These are phyloP conservation scores for Scaptomyza montana DNA, from an alignment of 1,140 invertebrate genomes.

Conservation along the genomic window DNA sequence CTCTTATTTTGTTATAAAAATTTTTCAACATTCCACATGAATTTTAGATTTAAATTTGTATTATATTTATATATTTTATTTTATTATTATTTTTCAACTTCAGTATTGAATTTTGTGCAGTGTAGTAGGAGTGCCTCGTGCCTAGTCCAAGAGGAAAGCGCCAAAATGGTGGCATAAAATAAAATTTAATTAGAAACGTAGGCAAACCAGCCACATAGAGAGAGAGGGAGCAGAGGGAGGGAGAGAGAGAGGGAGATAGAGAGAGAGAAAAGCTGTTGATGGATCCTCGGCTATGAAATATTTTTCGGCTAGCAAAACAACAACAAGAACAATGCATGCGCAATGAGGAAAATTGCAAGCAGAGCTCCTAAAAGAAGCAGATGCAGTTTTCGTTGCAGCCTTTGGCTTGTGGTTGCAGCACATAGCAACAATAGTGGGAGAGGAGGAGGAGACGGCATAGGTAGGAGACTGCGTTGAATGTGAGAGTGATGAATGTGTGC, in stretches of 20 bases:
- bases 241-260: background rate
- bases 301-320: conserved; percentile 39
- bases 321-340: conserved; percentile 64
- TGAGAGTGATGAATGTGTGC: conserved; percentile 1
- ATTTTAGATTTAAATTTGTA: too few relatives aligned
- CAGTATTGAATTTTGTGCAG: too few relatives aligned
- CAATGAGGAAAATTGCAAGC: conserved; percentile 69
- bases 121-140: background rate
- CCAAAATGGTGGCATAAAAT: conserved; percentile 81
- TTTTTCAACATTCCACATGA: too few relatives aligned
- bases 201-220: conserved; percentile 44
- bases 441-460: background rate
- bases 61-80: too few relatives aligned
- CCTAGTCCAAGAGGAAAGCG: conserved; percentile 59
- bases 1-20: too few relatives aligned
- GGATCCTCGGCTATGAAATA: conserved; percentile 69
- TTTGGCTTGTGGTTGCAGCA: conserved; percentile 9
- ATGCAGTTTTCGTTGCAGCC: conserved; percentile 33
- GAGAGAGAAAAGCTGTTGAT: background rate
- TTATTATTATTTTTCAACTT: too few relatives aligned
- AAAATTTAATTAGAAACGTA: conserved; percentile 83
- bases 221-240: background rate
- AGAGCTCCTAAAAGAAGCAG: conserved; percentile 39
- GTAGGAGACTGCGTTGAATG: background rate
- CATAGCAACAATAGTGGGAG: conserved; percentile 3